phyloP scores from a whole-genome alignment of 2,797 vertebrate species.

The Esox lucius region DNA sequence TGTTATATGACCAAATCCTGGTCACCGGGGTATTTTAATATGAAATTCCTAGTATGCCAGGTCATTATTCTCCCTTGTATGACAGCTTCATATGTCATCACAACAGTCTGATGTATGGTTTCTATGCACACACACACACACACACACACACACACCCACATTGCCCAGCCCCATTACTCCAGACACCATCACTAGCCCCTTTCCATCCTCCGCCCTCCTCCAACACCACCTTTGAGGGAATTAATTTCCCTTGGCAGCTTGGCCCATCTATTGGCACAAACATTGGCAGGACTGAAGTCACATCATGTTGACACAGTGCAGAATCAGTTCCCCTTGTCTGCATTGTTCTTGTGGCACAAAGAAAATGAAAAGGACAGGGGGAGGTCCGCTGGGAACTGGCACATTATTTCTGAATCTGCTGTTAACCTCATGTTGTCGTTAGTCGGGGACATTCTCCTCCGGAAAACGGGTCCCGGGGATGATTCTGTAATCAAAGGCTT shows the following conservation, averaged over 20 bases:
- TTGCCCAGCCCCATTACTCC: conserved; percentile 30
- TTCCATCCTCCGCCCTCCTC: conserved; percentile 50
- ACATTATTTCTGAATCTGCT: conserved; percentile 65
- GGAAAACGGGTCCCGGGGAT: conserved; percentile 48
- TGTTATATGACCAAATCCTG: background rate
- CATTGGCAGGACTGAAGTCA: conserved; percentile 66
- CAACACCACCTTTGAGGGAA: conserved; percentile 69
- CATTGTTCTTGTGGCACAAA: conserved; percentile 61
- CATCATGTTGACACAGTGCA: conserved; percentile 77
- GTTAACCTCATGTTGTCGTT: conserved; percentile 73
- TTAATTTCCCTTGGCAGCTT: conserved; percentile 76
- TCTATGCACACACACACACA: conserved; percentile 25
- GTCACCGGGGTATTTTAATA: background rate
- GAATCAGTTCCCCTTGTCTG: conserved; percentile 71
- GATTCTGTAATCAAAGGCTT: conserved; percentile 62
- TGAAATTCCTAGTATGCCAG: no score
- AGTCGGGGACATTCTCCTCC: conserved; percentile 51
- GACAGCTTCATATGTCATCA: conserved; percentile 1
- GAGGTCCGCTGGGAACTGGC: conserved; percentile 56
- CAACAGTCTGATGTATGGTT: background rate
- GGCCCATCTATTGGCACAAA: conserved; percentile 71
- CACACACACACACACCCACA: conserved; percentile 35
- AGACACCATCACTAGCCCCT: conserved; percentile 47
- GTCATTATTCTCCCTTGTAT: background rate
- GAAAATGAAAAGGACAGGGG: conserved; percentile 58